phyloP scores from a whole-genome alignment of 2,113 vertebrate genomes.

The Microtus richardsoni region DNA sequence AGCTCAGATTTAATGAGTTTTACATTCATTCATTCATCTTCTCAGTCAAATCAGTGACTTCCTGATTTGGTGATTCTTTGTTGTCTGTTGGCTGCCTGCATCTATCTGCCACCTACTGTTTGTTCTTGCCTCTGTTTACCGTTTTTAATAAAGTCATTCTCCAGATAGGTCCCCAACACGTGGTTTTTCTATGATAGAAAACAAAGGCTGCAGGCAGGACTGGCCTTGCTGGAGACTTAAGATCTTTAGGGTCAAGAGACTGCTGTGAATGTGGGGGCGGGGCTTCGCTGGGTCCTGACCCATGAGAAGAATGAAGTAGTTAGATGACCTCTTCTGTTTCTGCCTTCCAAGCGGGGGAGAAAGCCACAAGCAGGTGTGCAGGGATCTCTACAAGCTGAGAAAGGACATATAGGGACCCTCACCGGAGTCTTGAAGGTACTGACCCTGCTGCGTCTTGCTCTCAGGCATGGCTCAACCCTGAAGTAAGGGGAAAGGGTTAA shows the following conservation, averaged over 20 bases:
- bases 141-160: neutral
- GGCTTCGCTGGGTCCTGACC: neutral
- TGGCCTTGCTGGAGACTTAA: neutral
- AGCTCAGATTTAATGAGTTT: neutral
- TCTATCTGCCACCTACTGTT: neutral
- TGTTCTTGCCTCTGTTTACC: neutral
- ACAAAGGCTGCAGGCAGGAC: neutral
- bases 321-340: neutral
- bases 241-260: neutral
- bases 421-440: neutral
- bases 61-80: neutral
- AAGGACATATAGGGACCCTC: neutral
- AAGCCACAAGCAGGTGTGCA: neutral
- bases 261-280: fast-evolving
- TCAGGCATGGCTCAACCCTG: too few species aligned
- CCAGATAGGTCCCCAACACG: neutral
- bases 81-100: neutral
- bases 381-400: neutral
- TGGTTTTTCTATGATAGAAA: neutral
- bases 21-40: neutral
- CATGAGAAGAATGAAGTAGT: neutral
- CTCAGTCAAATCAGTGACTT: neutral
- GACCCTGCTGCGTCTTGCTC: too few species aligned
- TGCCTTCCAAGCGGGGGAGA: neutral
- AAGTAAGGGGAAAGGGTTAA: neutral